A percentile compares a stretch with the other conserved stretches of the same genome.
Conservation (phyloP, 2,797 vertebrate species). For the Myoxocephalus aenaeus region DNA sequence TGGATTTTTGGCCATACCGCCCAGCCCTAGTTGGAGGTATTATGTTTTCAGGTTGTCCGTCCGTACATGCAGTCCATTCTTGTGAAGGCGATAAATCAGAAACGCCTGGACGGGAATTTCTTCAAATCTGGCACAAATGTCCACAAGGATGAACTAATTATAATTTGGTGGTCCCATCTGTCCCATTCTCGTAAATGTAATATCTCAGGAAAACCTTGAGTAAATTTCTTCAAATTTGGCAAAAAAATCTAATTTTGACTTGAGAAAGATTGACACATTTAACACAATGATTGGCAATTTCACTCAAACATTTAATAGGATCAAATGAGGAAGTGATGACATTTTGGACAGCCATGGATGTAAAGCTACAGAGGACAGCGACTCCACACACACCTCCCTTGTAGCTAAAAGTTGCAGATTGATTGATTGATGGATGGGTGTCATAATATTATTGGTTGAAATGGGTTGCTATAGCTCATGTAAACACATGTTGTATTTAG, state of each 20-base stretch:
- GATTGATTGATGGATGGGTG: neutral
- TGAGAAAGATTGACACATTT: neutral
- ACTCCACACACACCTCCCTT: neutral
- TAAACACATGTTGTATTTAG: neutral
- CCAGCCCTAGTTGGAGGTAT: neutral
- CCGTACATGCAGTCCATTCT: neutral
- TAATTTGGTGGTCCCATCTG: neutral
- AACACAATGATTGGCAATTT: neutral
- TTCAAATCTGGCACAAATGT: too few relatives aligned
- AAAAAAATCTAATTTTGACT: neutral
- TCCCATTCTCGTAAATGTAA: neutral
- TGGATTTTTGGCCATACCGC: too few relatives aligned
- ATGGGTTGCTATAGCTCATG: neutral
- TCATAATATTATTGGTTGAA: neutral
- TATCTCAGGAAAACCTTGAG: neutral
- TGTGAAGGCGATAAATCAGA: neutral
- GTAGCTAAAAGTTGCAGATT: neutral
- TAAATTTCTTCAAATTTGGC: neutral
- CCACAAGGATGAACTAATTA: neutral
- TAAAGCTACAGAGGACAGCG: neutral
- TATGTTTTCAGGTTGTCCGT: too few relatives aligned
- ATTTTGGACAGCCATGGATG: neutral
- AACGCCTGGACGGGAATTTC: too few relatives aligned
- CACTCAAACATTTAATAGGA: neutral
- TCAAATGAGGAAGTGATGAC: neutral